Conservation (phyloP, 2,113 vertebrate species). For the Silurus asotus region DNA sequence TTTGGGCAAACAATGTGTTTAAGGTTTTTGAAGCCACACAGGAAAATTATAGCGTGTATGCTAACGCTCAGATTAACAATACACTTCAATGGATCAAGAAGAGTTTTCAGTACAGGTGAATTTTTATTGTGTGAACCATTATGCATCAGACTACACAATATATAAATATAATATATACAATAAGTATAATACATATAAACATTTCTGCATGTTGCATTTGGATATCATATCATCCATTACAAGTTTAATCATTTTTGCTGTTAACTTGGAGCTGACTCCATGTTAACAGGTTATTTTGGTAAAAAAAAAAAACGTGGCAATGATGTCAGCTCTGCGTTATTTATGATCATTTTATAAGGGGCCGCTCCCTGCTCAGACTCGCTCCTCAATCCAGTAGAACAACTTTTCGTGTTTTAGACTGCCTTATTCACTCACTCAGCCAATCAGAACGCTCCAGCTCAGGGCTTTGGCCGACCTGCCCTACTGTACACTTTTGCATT, state of each 20-base stretch:
- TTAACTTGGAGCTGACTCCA: background rate
- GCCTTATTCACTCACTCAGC: slow-evolving; percentile 2
- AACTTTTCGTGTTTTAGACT: slow-evolving; percentile 10
- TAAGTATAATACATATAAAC: background rate
- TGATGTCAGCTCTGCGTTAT: background rate
- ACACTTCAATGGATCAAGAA: background rate
- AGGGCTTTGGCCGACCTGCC: slow-evolving; percentile 11
- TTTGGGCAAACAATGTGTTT: background rate
- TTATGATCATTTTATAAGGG: background rate
- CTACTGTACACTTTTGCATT: slow-evolving; percentile 5
- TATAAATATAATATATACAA: background rate
- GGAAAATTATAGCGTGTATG: too few relatives aligned
- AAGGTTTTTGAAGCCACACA: too few relatives aligned
- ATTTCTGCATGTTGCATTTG: background rate
- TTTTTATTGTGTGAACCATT: background rate
- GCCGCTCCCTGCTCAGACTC: background rate
- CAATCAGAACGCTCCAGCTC: slow-evolving; percentile 44
- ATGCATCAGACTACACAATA: background rate
- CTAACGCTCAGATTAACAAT: background rate
- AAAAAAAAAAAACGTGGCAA: background rate
- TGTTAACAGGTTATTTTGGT: background rate
- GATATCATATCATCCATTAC: background rate
- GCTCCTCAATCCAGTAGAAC: slow-evolving; percentile 32
- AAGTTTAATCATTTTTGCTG: background rate
- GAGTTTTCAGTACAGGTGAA: background rate